Evolutionary conservation across 2,113 vertebrate species (phyloP).

Genomic region (Macquaria ambigua): DNA sequence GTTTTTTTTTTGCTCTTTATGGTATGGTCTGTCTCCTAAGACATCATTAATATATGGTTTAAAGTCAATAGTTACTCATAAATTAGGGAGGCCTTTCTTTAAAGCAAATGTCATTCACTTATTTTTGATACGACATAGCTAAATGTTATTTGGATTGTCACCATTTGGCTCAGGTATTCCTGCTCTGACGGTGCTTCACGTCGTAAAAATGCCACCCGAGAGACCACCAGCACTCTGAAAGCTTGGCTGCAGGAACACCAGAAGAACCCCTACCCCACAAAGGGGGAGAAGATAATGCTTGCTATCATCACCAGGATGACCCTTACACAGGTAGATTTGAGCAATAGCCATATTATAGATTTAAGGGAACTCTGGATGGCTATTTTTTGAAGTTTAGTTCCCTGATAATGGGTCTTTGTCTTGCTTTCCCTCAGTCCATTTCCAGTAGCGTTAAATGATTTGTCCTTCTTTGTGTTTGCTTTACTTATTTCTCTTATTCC

Average conservation of each 20-base stretch:
- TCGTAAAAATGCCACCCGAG: conserved; percentile 95
- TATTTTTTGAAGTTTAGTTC: neutral
- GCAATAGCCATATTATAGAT: neutral
- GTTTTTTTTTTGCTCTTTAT: neutral
- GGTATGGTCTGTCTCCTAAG: neutral
- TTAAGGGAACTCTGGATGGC: neutral
- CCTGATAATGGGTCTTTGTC: too few species aligned
- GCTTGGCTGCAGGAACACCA: conserved; percentile 94
- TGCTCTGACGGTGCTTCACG: conserved; percentile 91
- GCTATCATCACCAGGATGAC: conserved; percentile 95
- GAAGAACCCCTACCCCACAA: conserved; percentile 92
- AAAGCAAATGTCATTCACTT: neutral
- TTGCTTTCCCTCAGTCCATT: neutral
- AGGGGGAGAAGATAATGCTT: conserved; percentile 92
- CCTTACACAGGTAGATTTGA: conserved; percentile 84
- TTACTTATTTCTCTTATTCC: neutral
- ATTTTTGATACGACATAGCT: neutral
- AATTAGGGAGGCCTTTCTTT: neutral
- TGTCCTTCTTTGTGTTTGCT: neutral
- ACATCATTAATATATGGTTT: conserved; percentile 8
- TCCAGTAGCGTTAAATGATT: neutral
- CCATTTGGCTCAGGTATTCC: conserved; percentile 86
- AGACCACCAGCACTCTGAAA: conserved; percentile 95
- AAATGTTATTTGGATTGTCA: neutral
- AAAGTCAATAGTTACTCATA: neutral